Base-by-base conservation (phyloP, 2,113 vertebrate species). In the Ceyx melanurus region DNA sequence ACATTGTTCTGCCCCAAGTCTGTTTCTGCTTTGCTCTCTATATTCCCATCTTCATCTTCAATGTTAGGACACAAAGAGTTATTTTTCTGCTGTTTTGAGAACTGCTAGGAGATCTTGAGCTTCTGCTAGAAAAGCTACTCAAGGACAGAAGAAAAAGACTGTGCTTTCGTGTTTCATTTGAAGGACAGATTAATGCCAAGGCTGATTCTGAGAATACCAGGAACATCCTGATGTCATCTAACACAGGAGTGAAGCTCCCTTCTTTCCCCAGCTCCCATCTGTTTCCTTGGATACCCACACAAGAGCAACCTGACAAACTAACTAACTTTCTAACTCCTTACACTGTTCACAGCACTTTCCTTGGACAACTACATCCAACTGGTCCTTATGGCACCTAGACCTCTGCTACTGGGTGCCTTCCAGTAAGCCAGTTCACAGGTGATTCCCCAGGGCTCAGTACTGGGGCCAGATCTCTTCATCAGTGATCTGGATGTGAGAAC, bases 271-370 rank as follows among this genome's bases (percentile, higher is more conserved):
- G 89, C 35, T 86, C 20, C 83, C 95, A 87, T 62, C 22, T 15
- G 92, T 97, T 94, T 93, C 96, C 91, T 66, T 79, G 86, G 96
- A 90, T 95, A 96, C 83, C 60, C 86, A 91, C 31, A 85, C 89
- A 93, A 61, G 48, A 93, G 93, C 94, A 90, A 87, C 83, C 89
- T 92, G 93, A 88, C 89, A 95, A 94, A 37, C 37, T 37, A 37
- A 37, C 58, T 51, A 82, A 46, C 78, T 95, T 97, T 93, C 89
- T 46, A 93, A 50, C 65, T 97, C 74, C 86, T 57, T 88, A 84
- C 88, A 81, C 40, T 82, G 90, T 46, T 93, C 88, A 86, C 4
- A 26, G 93, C 85, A 79, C 58, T 72, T 50, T 92, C 12, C 21
- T 46, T 71, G 66, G 85, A 68, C 89, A 96, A 61, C n/a, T 14